Evolutionary conservation across 2,113 vertebrate genomes (phyloP).

Genomic region (Desmodus rotundus): DNA sequence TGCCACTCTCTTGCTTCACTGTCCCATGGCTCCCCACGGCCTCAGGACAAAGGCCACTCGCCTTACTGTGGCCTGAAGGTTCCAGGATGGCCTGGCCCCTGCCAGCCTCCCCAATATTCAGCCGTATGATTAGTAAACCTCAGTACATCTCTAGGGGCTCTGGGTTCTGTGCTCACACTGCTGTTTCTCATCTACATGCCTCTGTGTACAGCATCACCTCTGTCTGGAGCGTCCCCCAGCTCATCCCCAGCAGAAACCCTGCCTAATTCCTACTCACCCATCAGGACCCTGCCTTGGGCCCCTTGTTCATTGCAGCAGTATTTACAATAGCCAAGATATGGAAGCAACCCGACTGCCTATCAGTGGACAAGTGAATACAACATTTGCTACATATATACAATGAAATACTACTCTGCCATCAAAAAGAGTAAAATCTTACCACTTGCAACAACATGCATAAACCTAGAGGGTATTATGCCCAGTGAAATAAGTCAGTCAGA

Average conservation of each 20-base stretch:
- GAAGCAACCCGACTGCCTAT: no score
- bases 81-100: not conserved
- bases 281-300: not conserved
- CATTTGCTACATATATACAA: no score
- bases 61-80: no score
- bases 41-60: not conserved
- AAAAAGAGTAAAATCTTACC: no score
- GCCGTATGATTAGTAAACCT: not conserved
- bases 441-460: no score
- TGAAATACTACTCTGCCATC: no score
- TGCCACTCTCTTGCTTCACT: not conserved
- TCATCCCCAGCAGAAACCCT: not conserved
- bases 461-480: no score
- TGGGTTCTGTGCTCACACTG: no score
- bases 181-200: fast-evolving
- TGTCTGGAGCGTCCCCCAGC: not conserved
- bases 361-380: no score
- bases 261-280: not conserved
- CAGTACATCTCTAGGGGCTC: not conserved
- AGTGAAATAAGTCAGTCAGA: no score
- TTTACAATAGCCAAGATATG: no score
- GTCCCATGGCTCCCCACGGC: not conserved
- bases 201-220: not conserved
- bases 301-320: no score
- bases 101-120: not conserved